phyloP scores from a whole-genome alignment of 2,797 vertebrate species.

The Mycteria americana region DNA sequence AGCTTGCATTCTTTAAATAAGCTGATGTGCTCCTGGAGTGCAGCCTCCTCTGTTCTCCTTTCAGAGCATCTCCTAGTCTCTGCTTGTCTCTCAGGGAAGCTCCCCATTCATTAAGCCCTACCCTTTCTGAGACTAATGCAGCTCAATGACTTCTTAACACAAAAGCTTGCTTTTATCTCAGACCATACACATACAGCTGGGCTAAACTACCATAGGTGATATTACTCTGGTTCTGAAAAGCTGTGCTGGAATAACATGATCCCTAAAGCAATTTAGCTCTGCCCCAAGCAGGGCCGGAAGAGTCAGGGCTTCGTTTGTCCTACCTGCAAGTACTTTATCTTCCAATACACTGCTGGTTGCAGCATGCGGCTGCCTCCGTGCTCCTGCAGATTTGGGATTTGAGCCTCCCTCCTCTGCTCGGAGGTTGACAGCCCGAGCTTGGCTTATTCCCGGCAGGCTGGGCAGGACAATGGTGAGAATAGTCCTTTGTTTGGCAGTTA shows the following conservation, averaged over 20 bases:
- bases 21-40: not conserved
- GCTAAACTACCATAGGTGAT: not conserved
- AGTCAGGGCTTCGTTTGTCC: not conserved
- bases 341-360: not conserved
- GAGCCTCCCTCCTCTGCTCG: not conserved
- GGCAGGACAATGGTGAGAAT: not conserved
- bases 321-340: not conserved
- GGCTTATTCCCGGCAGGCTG: not conserved
- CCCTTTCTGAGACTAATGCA: not conserved
- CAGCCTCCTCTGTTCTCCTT: not conserved
- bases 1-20: not conserved
- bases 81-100: not conserved
- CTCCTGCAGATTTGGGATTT: not conserved
- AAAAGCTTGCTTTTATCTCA: not conserved
- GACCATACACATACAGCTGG: not conserved
- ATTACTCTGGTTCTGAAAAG: not conserved
- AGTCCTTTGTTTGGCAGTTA: not conserved
- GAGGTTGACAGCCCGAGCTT: not conserved
- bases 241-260: not conserved
- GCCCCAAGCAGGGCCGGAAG: not conserved
- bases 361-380: not conserved
- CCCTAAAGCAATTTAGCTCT: not conserved
- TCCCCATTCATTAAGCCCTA: not conserved
- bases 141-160: not conserved
- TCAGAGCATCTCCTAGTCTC: not conserved